Evolutionary conservation across 2,113 vertebrate genomes (phyloP).

Genomic region (Neopipo cinnamomea): DNA sequence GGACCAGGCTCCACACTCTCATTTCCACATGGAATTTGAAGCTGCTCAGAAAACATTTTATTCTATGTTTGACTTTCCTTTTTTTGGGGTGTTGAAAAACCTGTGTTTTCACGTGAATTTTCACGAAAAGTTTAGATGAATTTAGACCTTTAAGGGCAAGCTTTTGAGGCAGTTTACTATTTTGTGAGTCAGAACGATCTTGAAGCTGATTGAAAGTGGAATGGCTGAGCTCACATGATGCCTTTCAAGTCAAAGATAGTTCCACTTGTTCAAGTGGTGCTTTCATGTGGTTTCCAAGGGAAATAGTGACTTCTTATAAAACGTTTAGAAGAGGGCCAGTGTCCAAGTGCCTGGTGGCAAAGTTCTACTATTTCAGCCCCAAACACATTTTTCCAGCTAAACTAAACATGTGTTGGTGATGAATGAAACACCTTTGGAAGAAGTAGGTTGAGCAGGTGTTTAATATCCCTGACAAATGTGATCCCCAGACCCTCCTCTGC

Average conservation of each 20-base stretch:
- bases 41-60: background rate
- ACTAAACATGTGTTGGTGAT: background rate
- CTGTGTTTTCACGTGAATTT: background rate
- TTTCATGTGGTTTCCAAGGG: conserved; percentile 23
- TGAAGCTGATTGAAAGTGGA: background rate
- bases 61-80: background rate
- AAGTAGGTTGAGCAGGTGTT: background rate
- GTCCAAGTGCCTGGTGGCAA: background rate
- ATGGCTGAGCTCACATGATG: background rate
- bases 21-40: background rate
- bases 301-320: background rate
- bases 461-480: background rate
- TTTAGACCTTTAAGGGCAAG: background rate
- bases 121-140: background rate
- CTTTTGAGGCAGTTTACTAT: background rate
- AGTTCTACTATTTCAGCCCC: background rate
- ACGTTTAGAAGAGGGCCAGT: background rate
- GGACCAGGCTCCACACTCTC: background rate
- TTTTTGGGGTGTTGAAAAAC: background rate
- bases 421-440: background rate
- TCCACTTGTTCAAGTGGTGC: background rate
- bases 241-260: background rate
- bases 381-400: background rate
- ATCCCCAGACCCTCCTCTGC: background rate
- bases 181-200: background rate